A percentile compares a stretch with the other conserved stretches of the same genome.
These are phyloP conservation scores for Trinectes maculatus DNA, from an alignment of 2,113 vertebrate species.

Conservation along the genomic window DNA sequence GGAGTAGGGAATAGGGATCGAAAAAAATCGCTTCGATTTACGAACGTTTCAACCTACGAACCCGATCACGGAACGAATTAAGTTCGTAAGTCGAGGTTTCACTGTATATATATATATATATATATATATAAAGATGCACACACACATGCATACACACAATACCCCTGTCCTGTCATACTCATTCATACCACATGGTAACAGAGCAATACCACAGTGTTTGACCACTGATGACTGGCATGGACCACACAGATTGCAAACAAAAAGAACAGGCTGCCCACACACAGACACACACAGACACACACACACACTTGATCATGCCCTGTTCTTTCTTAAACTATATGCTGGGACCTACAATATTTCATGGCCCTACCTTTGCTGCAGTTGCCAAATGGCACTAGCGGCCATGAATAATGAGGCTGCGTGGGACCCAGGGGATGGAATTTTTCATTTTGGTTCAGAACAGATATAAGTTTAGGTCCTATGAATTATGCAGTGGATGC, in stretches of 20 bases:
- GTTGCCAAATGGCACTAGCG: conserved; percentile 51
- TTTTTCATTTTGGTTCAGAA: conserved; percentile 58
- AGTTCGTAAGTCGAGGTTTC: too few species aligned
- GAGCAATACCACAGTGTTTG: conserved; percentile 14
- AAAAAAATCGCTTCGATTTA: too few species aligned
- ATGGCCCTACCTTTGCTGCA: conserved; percentile 25
- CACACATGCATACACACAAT: conserved; percentile 32
- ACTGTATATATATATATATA: too few species aligned
- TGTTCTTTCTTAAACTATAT: conserved; percentile 39
- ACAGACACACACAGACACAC: background rate
- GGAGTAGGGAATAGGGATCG: too few species aligned
- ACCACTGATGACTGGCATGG: conserved; percentile 22
- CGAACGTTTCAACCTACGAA: too few species aligned
- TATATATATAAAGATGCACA: too few species aligned
- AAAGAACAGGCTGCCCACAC: conserved; percentile 31
- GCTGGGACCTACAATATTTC: conserved; percentile 54
- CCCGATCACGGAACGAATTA: too few species aligned
- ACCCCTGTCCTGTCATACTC: background rate
- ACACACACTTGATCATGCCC: background rate
- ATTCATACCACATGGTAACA: conserved; percentile 23
- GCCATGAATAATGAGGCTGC: conserved; percentile 66
- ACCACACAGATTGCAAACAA: conserved; percentile 47
- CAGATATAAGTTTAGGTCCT: conserved; percentile 39
- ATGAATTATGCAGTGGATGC: conserved; percentile 58
- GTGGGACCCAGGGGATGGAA: conserved; percentile 43